Conservation (phyloP, 2,797 vertebrate species). For the Peromyscus attwateri region DNA sequence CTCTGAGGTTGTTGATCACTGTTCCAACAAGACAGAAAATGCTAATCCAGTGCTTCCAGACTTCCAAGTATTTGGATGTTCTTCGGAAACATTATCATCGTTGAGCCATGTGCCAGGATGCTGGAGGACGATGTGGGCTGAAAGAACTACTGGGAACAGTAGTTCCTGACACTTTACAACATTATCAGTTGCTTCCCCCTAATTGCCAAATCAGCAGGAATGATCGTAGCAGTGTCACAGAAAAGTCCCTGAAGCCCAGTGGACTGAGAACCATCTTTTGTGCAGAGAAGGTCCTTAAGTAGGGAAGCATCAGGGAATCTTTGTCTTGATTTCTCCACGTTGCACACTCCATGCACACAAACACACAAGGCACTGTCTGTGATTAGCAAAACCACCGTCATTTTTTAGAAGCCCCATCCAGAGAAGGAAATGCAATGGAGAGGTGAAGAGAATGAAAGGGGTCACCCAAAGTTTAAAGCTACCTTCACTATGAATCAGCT, state of each 20-base stretch:
- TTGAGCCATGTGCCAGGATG: neutral
- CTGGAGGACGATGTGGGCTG: conserved; percentile 38
- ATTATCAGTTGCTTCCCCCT: neutral
- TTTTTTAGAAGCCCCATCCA: neutral
- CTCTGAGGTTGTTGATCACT: conserved; percentile 7
- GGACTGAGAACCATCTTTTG: neutral
- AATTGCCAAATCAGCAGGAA: conserved; percentile 19
- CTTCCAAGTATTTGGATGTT: neutral
- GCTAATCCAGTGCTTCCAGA: conserved; percentile 11
- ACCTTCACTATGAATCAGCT: neutral
- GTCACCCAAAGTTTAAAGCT: neutral
- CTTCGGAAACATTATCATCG: neutral
- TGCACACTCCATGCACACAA: neutral
- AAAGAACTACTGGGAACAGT: conserved; percentile 33
- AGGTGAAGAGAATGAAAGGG: neutral
- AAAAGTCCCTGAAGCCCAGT: neutral
- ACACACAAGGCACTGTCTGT: neutral
- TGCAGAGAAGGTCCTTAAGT: neutral
- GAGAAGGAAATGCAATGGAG: neutral
- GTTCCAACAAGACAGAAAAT: neutral
- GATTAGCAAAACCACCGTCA: conserved; percentile 3
- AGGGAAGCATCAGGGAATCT: conserved; percentile 21
- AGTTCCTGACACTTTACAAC: conserved; percentile 35
- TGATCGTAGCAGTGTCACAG: neutral
- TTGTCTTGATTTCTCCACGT: conserved; percentile 28